Evolutionary conservation across 92 coral and sea anemone genomes (phyloP).

Genomic region (Zoanthus solanderi): DNA sequence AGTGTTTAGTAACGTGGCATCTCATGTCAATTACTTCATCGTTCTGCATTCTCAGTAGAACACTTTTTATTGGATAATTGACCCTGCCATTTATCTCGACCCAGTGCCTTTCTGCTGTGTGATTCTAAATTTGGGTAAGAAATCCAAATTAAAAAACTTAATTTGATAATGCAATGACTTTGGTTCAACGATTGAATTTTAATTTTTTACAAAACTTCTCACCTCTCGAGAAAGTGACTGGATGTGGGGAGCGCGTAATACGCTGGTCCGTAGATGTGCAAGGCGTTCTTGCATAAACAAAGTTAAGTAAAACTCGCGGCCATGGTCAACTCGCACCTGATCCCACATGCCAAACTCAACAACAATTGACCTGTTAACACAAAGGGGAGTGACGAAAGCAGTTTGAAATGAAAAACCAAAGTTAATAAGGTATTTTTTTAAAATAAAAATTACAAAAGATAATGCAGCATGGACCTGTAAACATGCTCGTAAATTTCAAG

Average conservation of each 20-base stretch:
- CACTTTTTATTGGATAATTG: conserved; percentile 70
- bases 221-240: conserved; percentile 18
- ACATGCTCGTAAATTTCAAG: conserved; percentile 11
- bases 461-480: conserved; percentile 23
- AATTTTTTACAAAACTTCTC: too few relatives aligned
- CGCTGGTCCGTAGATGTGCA: conserved; percentile 1
- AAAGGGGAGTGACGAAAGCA: not conserved
- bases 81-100: conserved; percentile 73
- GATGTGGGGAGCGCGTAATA: not conserved
- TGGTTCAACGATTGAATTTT: too few relatives aligned
- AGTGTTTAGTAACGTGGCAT: conserved; percentile 64
- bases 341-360: conserved; percentile 46
- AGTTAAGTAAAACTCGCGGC: conserved; percentile 24
- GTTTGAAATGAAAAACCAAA: not conserved
- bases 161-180: not conserved
- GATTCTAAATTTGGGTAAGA: conserved; percentile 54
- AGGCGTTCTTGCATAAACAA: conserved; percentile 30
- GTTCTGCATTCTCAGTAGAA: conserved; percentile 67
- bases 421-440: too few relatives aligned
- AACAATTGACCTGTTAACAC: not conserved
- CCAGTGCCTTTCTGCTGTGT: conserved; percentile 79
- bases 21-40: conserved; percentile 49
- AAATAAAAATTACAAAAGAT: not conserved
- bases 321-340: conserved; percentile 36
- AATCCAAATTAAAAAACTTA: not conserved